Evolutionary conservation across 2,113 vertebrate species (phyloP), one percentile per base, ranked within the genome.

Genomic region (Thunnus maccoyii): DNA sequence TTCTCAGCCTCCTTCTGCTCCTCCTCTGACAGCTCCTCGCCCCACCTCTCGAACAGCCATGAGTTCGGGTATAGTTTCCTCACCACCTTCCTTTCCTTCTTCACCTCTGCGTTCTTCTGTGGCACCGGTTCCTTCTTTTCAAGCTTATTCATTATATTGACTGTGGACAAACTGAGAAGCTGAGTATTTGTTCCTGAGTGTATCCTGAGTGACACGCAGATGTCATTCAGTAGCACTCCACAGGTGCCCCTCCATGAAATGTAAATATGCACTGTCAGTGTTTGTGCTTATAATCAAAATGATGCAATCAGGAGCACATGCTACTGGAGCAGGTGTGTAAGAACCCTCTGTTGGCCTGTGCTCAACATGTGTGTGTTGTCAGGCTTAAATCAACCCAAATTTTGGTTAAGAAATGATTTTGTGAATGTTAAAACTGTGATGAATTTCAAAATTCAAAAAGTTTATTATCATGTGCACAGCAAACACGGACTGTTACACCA

Each of bases 61-160:
- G 94, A 95, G 68, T 94, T 76, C 0, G 93, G 94, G 52, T 86
- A 94, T 63, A 95, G 57, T 57, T 93, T 95, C 76, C 73, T 93
- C 56, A 79, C 85, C 76, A 68, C n/a, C 55, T 58, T 72, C 54
- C 22, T 87, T 73, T 87, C 77, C 51, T 78, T 72, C 61, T 84
- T 89, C 30, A 57, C 52, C 51, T 76, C 67, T 2, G 3, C 4
- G 1, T n/a, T 17, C 46, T 25, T 46, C 44, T 62, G 20, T 18
- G 41, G 47, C 7, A 1, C 55, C 7, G 16, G 25, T 1, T 75
- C 70, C 22, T 36, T 76, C n/a, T 55, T 68, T 44, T 89, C 82
- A 3, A 67, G 5, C 4, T 72, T 76, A 20, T 77, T 44, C 72
- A 91, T 41, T 16, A 92, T 10, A 13, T 30, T 16, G 9, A 91